A percentile compares a stretch with the other conserved stretches of the same genome.
Conservation (phyloP, 2,797 vertebrate genomes). For the Alcedo quadribrachys region DNA sequence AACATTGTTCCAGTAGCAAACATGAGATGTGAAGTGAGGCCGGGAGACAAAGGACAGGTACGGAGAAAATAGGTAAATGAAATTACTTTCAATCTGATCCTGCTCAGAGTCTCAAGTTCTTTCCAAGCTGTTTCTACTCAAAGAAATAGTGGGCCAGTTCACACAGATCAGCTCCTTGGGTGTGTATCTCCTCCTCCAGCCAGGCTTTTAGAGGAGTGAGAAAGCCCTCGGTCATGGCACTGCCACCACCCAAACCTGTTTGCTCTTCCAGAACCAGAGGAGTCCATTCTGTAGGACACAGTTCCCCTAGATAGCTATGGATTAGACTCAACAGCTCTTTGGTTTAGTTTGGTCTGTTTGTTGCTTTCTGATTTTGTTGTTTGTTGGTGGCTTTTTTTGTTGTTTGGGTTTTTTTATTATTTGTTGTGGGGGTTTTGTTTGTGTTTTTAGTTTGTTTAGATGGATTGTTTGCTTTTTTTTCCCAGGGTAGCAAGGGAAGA, state of each 20-base stretch:
- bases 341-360: too few species aligned
- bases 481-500: fast-evolving
- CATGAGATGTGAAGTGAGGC: background rate
- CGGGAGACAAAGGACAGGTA: background rate
- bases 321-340: background rate
- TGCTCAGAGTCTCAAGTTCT: background rate
- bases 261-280: background rate
- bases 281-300: background rate
- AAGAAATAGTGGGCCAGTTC: background rate
- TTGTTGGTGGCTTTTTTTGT: too few species aligned
- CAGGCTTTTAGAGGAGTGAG: background rate
- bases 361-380: too few species aligned
- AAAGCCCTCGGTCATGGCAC: background rate
- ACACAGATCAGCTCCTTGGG: background rate
- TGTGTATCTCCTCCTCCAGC: background rate
- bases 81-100: background rate
- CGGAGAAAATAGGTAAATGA: background rate
- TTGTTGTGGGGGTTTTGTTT: too few species aligned
- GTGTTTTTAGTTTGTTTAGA: too few species aligned
- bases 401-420: too few species aligned
- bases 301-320: background rate
- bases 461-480: background rate
- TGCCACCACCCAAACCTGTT: background rate
- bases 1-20: background rate
- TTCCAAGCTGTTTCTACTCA: background rate